Evolutionary conservation across 2,888 invertebrate species (phyloP), one percentile per base, ranked within the genome.

Genomic region (Pseudanteris insignis): DNA sequence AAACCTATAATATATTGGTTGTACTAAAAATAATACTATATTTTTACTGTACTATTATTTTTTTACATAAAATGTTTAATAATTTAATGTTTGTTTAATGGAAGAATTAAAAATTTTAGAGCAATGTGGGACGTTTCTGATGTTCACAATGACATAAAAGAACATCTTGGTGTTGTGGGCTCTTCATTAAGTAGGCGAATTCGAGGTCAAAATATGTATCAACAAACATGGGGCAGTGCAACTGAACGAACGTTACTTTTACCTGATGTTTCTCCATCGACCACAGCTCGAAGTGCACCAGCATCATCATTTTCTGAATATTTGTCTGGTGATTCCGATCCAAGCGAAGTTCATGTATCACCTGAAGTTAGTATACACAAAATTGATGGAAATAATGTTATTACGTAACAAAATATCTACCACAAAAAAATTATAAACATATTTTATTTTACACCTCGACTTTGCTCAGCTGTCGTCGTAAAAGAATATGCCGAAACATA

Each of bases 61-160:
- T n/a, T n/a, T n/a, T n/a, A n/a, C n/a, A n/a, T n/a, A n/a, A n/a
- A n/a, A n/a, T n/a, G n/a, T n/a, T n/a, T n/a, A n/a, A n/a, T n/a
- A n/a, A n/a, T n/a, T n/a, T n/a, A n/a, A n/a, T n/a, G n/a, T n/a
- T n/a, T 3, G 2, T 37, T 21, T 36, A 11, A 32, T 13, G 15
- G n/a, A n/a, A n/a, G n/a, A n/a, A n/a, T n/a, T n/a, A n/a, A n/a
- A n/a, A 12, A 15, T 70, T 67, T 2, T 46, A 79, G 79, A 51
- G 91, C 94, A 10, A 96, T 96, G 94, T 94, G 94, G 89, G 96
- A 97, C 77, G 89, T 97, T n/a, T 93, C 94, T 0, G 97, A 97
- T 80, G 94, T 97, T 28, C 91, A 91, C 67, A 87, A 90, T 61
- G 96, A 97, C 77, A 91, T 97, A 40, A 88, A 90, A 18, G 96